These are phyloP conservation scores for Fissipunctia ypsillon DNA, from an alignment of 2,888 invertebrate species.

Conservation along the genomic window DNA sequence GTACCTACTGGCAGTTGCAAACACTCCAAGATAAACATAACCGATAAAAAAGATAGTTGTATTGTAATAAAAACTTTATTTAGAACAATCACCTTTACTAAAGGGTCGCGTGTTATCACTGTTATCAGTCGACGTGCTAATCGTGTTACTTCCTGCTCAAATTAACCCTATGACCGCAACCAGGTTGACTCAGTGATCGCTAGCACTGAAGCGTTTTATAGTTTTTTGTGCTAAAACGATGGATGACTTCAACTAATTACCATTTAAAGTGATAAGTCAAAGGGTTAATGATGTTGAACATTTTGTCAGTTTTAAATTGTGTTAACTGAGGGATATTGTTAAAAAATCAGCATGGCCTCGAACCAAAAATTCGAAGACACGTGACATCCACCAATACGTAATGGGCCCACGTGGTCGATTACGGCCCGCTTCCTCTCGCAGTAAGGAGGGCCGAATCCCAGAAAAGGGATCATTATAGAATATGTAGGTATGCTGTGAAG, in stretches of 20 bases:
- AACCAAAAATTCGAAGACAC: neutral
- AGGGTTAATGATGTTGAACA: constrained; percentile 28
- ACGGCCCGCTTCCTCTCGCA: neutral
- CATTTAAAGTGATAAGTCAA: constrained; percentile 43
- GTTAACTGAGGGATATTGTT: neutral
- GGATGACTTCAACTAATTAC: constrained; percentile 48
- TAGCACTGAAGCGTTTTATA: constrained; percentile 24
- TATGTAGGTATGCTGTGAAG: neutral
- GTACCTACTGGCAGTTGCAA: constrained; percentile 37
- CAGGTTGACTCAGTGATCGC: constrained; percentile 43
- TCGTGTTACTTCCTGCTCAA: constrained; percentile 52
- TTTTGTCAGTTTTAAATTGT: constrained; percentile 19
- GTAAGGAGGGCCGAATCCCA: too few species aligned
- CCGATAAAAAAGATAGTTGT: constrained; percentile 60
- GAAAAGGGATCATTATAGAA: neutral
- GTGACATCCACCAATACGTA: neutral
- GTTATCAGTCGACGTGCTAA: constrained; percentile 62
- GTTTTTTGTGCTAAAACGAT: constrained; percentile 39
- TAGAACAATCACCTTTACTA: constrained; percentile 74
- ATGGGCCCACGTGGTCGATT: neutral
- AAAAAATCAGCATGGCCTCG: neutral
- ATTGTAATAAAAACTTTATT: constrained; percentile 65
- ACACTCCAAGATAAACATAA: constrained; percentile 61
- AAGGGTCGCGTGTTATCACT: constrained; percentile 69
- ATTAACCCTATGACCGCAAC: constrained; percentile 46